A percentile compares a stretch with the other conserved stretches of the same genome.
Conservation (phyloP, 2,113 vertebrate species). For the Myanophis thanlyinensis region DNA sequence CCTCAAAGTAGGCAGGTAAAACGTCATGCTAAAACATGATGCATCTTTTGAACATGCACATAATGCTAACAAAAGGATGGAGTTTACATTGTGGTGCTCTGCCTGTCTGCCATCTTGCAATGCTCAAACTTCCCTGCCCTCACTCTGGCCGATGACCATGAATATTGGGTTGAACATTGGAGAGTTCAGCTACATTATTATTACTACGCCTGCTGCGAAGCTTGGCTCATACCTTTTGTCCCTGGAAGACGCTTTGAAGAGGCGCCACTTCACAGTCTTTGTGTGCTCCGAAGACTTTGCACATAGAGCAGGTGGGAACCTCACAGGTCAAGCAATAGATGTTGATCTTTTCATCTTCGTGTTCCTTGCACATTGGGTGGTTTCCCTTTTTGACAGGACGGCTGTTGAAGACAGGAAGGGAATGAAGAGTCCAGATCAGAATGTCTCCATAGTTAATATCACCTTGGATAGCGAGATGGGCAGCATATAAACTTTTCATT, state of each 20-base stretch:
- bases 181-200: not conserved
- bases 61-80: not conserved
- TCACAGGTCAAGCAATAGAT: slow-evolving; percentile 95
- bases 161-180: not conserved
- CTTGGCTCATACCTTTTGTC: slow-evolving; percentile 72
- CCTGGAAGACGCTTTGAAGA: slow-evolving; percentile 81
- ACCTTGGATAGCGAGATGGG: not conserved
- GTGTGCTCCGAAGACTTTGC: slow-evolving; percentile 94
- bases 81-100: not conserved
- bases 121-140: not conserved
- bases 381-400: slow-evolving; percentile 82
- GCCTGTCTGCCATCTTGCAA: not conserved
- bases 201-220: not conserved
- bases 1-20: not conserved
- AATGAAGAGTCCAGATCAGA: not conserved
- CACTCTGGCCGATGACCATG: not conserved
- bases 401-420: slow-evolving; percentile 32
- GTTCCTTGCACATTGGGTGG: slow-evolving; percentile 91
- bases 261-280: slow-evolving; percentile 95
- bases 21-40: not conserved
- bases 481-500: no score
- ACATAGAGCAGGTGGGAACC: slow-evolving; percentile 92
- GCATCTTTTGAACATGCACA: not conserved
- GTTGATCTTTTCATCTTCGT: slow-evolving; percentile 95
- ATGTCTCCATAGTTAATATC: not conserved